Evolutionary conservation across 2,113 vertebrate genomes (phyloP).

Genomic region (Lasiurus cinereus): DNA sequence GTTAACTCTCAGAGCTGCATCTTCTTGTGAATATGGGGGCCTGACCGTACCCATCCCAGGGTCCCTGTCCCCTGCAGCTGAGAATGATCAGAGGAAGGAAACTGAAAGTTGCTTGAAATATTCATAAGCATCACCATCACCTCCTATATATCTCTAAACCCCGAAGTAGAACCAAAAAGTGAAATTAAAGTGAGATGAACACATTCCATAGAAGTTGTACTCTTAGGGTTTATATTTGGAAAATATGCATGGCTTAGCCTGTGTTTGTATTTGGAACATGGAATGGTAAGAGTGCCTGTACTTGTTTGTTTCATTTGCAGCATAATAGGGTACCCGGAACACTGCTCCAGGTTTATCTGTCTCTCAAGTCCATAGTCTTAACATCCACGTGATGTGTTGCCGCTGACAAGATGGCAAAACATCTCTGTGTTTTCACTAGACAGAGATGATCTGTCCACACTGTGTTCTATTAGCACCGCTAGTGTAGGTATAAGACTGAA

Average conservation of each 20-base stretch:
- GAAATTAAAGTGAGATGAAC: background rate
- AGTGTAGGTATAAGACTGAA: background rate
- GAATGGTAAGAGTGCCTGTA: background rate
- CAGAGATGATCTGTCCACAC: background rate
- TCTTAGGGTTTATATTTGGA: background rate
- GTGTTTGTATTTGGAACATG: background rate
- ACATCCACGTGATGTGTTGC: background rate
- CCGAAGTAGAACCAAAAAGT: background rate
- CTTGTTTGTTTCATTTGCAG: background rate
- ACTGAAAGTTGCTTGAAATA: background rate
- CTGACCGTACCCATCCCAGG: fast-evolving
- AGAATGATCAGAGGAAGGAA: background rate
- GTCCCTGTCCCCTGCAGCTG: fast-evolving
- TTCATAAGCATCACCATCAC: background rate
- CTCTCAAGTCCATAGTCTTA: background rate
- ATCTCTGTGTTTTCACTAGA: background rate
- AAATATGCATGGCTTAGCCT: fast-evolving
- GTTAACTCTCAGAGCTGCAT: background rate
- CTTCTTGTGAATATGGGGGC: background rate
- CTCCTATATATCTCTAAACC: background rate
- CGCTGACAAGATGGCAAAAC: fast-evolving
- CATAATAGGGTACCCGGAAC: background rate
- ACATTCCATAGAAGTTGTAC: background rate
- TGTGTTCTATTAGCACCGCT: background rate
- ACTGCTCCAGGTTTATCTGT: background rate